Conservation (phyloP, 2,797 vertebrate genomes). For the Pipistrellus kuhlii region DNA sequence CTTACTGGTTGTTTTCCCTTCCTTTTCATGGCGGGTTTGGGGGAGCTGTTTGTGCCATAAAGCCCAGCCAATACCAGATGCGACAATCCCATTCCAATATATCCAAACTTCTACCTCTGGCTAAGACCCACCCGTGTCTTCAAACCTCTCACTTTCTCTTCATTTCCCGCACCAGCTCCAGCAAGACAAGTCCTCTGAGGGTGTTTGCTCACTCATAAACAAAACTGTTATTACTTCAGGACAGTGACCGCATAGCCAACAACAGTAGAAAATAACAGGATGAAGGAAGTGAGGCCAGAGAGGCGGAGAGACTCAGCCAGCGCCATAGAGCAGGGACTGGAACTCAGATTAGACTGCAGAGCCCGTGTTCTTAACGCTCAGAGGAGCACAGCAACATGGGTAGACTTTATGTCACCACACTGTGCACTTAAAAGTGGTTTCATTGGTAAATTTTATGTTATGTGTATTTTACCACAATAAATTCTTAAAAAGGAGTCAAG, state of each 20-base stretch:
- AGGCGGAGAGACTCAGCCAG: neutral
- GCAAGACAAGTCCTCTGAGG: neutral
- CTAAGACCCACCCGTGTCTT: neutral
- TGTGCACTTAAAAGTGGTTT: neutral
- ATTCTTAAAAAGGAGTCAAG: neutral
- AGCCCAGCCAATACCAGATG: neutral
- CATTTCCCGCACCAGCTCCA: neutral
- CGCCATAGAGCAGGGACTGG: neutral
- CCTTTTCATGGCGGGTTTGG: neutral
- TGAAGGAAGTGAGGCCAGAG: neutral
- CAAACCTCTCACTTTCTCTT: neutral
- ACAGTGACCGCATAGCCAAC: neutral
- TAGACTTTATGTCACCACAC: neutral
- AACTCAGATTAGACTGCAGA: neutral
- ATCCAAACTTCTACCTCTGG: neutral
- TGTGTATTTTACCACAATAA: neutral
- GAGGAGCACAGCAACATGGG: neutral
- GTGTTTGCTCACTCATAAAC: neutral
- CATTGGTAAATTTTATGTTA: neutral
- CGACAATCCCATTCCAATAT: neutral
- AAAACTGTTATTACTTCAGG: neutral
- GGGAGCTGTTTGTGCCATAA: neutral
- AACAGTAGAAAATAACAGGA: neutral
- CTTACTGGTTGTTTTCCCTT: conserved; percentile 23
- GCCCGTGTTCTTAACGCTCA: neutral